A percentile compares a stretch with the other conserved stretches of the same genome.
Conservation (phyloP, 23 tunicate genomes). For the Aplidium turbinatum region DNA sequence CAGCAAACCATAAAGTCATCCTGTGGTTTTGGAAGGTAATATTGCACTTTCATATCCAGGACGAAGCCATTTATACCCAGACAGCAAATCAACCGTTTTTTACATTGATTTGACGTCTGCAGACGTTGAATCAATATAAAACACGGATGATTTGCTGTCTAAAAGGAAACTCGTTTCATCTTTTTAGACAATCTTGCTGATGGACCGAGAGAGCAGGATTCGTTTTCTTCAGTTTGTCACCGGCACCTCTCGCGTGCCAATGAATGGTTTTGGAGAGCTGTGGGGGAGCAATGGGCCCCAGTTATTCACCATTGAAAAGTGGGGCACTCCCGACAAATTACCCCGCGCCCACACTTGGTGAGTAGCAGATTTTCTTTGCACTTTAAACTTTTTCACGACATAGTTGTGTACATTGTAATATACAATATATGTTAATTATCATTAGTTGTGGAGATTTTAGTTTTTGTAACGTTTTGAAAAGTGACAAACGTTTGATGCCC, state of each 20-base stretch:
- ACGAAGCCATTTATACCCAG: neutral
- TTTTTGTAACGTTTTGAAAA: too few species aligned
- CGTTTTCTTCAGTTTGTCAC: slow-evolving; percentile 95
- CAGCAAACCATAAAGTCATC: slow-evolving; percentile 77
- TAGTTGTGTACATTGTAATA: too few species aligned
- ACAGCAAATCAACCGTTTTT: too few species aligned
- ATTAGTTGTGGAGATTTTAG: too few species aligned
- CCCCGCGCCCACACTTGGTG: slow-evolving; percentile 98
- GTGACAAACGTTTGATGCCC: too few species aligned
- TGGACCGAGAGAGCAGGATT: slow-evolving; percentile 85
- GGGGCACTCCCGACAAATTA: slow-evolving; percentile 94
- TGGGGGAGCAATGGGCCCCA: slow-evolving; percentile 99
- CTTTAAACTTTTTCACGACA: too few species aligned
- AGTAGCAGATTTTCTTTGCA: neutral
- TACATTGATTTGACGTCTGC: too few species aligned
- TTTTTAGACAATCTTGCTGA: slow-evolving; percentile 65
- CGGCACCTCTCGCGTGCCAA: slow-evolving; percentile 95
- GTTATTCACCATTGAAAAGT: slow-evolving; percentile 90
- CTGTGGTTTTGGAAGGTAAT: slow-evolving; percentile 98
- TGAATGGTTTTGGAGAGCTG: slow-evolving; percentile 95
- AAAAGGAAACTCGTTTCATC: neutral
- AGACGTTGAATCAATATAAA: too few species aligned
- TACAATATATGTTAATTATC: too few species aligned
- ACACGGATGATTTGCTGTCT: too few species aligned
- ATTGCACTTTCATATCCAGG: too few species aligned